Conservation (phyloP, 2,888 invertebrate genomes). For the Exephanes ischioxanthus region DNA sequence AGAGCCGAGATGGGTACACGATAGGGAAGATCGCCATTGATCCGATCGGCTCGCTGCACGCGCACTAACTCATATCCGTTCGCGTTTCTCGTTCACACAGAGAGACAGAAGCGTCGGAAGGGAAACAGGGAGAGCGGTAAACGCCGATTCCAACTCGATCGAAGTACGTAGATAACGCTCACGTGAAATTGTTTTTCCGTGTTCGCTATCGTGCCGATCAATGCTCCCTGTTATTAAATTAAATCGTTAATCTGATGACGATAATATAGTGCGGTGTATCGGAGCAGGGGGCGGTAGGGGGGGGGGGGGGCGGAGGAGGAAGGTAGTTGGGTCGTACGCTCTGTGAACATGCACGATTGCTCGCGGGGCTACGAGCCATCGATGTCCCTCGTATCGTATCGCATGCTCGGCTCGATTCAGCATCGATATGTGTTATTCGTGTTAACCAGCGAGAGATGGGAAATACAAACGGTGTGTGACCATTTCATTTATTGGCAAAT, state of each 20-base stretch:
- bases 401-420: constrained; percentile 60
- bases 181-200: constrained; percentile 79
- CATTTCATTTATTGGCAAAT: constrained; percentile 68
- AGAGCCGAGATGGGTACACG: constrained; percentile 1
- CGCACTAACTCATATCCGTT: constrained; percentile 46
- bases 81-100: constrained; percentile 14
- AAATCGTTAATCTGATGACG: constrained; percentile 80
- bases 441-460: constrained; percentile 67
- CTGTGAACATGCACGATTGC: constrained; percentile 75
- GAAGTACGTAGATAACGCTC: constrained; percentile 65
- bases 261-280: constrained; percentile 75
- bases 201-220: constrained; percentile 78
- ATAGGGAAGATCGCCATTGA: constrained; percentile 45
- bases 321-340: constrained; percentile 59
- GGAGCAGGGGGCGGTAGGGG: not conserved
- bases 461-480: constrained; percentile 66
- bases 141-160: constrained; percentile 54
- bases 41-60: constrained; percentile 37
- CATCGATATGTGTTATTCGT: constrained; percentile 68
- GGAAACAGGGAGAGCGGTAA: constrained; percentile 26
- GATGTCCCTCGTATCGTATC: constrained; percentile 71
- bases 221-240: constrained; percentile 79
- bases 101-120: constrained; percentile 21
- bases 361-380: constrained; percentile 71
- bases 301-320: constrained; percentile 37